phyloP scores from a whole-genome alignment of 1,140 invertebrate genomes.

The Drosophila arawakana region DNA sequence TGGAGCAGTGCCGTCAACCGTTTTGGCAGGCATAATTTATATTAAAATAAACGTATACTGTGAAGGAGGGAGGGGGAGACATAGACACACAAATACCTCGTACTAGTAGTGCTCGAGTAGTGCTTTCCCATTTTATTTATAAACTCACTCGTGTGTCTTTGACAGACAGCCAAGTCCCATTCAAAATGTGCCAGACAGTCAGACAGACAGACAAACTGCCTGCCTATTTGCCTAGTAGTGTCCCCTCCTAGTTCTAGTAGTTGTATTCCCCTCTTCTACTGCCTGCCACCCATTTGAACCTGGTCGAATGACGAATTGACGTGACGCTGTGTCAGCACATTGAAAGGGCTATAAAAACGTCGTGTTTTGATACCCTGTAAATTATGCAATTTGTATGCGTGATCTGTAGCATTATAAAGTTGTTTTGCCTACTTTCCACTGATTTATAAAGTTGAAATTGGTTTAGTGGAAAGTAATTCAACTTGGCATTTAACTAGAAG shows the following conservation, averaged over 20 bases:
- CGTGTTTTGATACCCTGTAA: conserved; percentile 9
- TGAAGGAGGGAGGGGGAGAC: background rate
- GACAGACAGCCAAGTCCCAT: conserved; percentile 47
- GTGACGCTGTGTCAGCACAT: conserved; percentile 52
- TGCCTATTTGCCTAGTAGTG: conserved; percentile 13
- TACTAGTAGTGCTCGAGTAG: conserved; percentile 59
- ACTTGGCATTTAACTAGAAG: no score
- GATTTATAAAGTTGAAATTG: background rate
- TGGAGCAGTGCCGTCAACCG: conserved; percentile 52
- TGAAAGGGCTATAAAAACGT: conserved; percentile 36
- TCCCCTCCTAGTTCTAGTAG: background rate
- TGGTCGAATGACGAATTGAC: conserved; percentile 35
- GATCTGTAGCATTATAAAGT: background rate
- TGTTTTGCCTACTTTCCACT: background rate
- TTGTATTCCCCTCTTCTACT: background rate
- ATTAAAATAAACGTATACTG: conserved; percentile 31
- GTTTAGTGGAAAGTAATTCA: no score
- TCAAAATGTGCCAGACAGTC: conserved; percentile 51
- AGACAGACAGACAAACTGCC: background rate
- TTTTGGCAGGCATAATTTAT: conserved; percentile 67
- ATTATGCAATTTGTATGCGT: background rate
- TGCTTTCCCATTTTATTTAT: conserved; percentile 70
- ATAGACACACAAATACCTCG: conserved; percentile 7
- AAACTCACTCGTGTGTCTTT: conserved; percentile 48
- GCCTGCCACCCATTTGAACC: background rate